Evolutionary conservation across 2,797 vertebrate genomes (phyloP).

Genomic region (Platalea minor): DNA sequence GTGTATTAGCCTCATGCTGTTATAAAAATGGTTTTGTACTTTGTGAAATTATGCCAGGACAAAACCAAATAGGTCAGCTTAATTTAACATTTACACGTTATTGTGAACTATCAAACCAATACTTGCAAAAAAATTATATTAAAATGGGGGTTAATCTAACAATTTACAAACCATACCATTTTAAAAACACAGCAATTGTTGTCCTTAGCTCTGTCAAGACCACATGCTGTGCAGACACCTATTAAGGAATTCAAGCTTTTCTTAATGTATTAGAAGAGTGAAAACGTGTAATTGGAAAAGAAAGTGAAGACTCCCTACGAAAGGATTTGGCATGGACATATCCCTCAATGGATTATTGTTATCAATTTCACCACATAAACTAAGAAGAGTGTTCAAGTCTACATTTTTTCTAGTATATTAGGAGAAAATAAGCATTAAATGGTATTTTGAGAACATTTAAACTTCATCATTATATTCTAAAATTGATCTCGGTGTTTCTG

Average conservation of each 20-base stretch:
- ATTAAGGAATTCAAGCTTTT: conserved; percentile 83
- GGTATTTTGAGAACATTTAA: neutral
- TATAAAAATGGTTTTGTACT: conserved; percentile 71
- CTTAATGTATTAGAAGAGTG: conserved; percentile 76
- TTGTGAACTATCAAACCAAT: conserved; percentile 66
- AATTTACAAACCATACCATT: conserved; percentile 87
- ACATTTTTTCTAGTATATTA: neutral
- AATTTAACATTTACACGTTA: conserved; percentile 75
- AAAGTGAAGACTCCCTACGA: conserved; percentile 71
- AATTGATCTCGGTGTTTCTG: neutral
- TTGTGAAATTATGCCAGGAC: conserved; percentile 78
- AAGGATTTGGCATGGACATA: conserved; percentile 42
- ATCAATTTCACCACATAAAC: conserved; percentile 13
- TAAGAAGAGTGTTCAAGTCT: neutral
- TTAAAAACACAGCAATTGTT: conserved; percentile 78
- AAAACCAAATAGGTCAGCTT: conserved; percentile 69
- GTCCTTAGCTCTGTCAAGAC: conserved; percentile 68
- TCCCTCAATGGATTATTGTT: conserved; percentile 4
- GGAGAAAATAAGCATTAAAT: conserved; percentile 7
- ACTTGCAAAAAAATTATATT: conserved; percentile 75
- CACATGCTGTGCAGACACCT: conserved; percentile 79
- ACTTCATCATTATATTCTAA: neutral
- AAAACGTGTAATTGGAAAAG: conserved; percentile 87
- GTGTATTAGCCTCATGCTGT: conserved; percentile 65
- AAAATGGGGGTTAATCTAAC: conserved; percentile 89